Evolutionary conservation across 2,113 vertebrate genomes (phyloP).

Genomic region (Platycercus adscitus): DNA sequence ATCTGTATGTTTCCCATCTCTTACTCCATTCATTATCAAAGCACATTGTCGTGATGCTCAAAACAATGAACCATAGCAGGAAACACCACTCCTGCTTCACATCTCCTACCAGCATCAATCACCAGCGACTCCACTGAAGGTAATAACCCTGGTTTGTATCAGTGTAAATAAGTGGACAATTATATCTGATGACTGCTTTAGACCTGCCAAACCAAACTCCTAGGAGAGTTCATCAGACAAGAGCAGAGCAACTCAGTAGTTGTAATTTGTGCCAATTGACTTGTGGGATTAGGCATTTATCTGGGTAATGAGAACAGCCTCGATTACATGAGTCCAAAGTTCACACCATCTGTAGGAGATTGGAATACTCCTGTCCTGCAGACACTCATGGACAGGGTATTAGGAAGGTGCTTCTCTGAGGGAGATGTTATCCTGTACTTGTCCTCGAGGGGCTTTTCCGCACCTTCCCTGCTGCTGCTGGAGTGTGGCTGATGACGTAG

Average conservation of each 20-base stretch:
- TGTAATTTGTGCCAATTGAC: constrained; percentile 35
- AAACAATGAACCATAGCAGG: not conserved
- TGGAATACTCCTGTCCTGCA: not conserved
- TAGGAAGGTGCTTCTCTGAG: not conserved
- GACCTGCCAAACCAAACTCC: not conserved
- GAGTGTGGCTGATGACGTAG: not conserved
- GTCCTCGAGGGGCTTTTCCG: not conserved
- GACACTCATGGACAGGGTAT: not conserved
- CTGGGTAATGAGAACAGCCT: constrained; percentile 23
- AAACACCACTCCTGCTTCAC: not conserved
- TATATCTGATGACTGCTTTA: not conserved
- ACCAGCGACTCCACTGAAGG: not conserved
- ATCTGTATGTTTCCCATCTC: not conserved
- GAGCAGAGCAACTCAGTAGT: not conserved
- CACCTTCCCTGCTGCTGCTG: not conserved
- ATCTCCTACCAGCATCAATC: not conserved
- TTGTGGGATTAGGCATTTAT: not conserved
- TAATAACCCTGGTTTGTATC: not conserved
- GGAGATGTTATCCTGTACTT: not conserved
- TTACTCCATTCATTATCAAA: not conserved
- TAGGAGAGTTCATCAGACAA: not conserved
- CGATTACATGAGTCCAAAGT: not conserved
- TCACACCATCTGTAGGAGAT: not conserved
- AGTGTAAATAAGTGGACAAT: not conserved
- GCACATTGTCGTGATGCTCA: not conserved